Evolutionary conservation across 2,113 vertebrate genomes (phyloP).

Genomic region (Perca schrenkii): DNA sequence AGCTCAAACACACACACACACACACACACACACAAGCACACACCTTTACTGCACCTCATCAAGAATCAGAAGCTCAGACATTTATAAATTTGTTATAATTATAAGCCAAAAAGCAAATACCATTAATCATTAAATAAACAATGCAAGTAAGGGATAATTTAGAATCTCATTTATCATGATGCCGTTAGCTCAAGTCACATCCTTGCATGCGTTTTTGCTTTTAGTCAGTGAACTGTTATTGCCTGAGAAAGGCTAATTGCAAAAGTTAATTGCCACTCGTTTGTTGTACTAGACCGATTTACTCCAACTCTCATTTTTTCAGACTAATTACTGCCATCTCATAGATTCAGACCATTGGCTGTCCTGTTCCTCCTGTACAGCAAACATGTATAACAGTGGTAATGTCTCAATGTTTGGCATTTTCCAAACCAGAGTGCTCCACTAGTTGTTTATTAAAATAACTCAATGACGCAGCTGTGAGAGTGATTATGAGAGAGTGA

Average conservation of each 20-base stretch:
- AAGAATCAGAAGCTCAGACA: neutral
- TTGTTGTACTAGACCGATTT: conserved; percentile 26
- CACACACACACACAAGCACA: neutral
- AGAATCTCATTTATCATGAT: neutral
- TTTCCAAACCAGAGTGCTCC: conserved; percentile 58
- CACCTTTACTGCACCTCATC: neutral
- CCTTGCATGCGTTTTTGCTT: conserved; percentile 2
- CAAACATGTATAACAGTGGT: conserved; percentile 70
- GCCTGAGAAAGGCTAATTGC: conserved; percentile 14
- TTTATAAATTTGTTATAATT: neutral
- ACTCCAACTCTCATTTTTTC: conserved; percentile 32
- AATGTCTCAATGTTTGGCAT: conserved; percentile 67
- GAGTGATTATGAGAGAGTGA: neutral
- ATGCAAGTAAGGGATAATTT: neutral
- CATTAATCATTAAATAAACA: conserved; percentile 5
- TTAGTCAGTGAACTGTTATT: conserved; percentile 4
- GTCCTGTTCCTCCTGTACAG: conserved; percentile 44
- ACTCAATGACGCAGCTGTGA: conserved; percentile 38
- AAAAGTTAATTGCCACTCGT: conserved; percentile 50
- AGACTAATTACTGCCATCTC: conserved; percentile 54
- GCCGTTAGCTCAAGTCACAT: neutral
- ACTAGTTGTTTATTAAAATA: conserved; percentile 62
- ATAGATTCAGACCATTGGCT: conserved; percentile 33
- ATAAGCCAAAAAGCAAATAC: neutral
- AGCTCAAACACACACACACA: too few relatives aligned